Percentiles rank a stretch among this genome's conserved stretches.
Conservation (phyloP, 2,888 invertebrate genomes). For the Mellilla xanthometata region DNA sequence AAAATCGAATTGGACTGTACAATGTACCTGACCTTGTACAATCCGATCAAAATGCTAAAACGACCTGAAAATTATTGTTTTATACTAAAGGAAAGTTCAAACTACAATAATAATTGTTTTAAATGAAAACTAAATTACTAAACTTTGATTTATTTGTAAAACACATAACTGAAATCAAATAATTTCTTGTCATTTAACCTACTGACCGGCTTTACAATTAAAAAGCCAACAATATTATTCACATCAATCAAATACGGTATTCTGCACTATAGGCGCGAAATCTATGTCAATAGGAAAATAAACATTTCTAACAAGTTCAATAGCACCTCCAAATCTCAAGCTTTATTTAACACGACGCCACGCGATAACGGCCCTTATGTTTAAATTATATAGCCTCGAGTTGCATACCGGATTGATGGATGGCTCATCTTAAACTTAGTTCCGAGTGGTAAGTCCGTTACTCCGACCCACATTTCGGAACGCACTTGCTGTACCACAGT, state of each 20-base stretch:
- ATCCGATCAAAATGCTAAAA: too few relatives aligned
- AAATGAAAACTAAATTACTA: too few relatives aligned
- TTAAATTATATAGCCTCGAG: slow-evolving; percentile 21
- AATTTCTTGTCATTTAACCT: too few relatives aligned
- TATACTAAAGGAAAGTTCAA: too few relatives aligned
- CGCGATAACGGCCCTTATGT: slow-evolving; percentile 18
- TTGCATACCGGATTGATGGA: slow-evolving; percentile 20
- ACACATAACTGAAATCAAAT: too few relatives aligned
- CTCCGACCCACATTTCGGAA: slow-evolving; percentile 59
- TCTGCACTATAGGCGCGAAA: background rate
- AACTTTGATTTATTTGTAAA: too few relatives aligned
- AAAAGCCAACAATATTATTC: too few relatives aligned
- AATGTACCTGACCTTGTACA: too few relatives aligned
- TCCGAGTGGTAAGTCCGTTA: slow-evolving; percentile 56
- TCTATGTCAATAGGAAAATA: slow-evolving; percentile 8
- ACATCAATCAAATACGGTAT: slow-evolving; percentile 4
- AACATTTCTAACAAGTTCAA: slow-evolving; percentile 46
- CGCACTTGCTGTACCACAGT: slow-evolving; percentile 51
- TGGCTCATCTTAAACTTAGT: slow-evolving; percentile 31
- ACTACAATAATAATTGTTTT: too few relatives aligned
- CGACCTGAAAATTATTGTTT: too few relatives aligned
- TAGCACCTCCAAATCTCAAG: slow-evolving; percentile 32
- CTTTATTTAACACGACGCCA: slow-evolving; percentile 17
- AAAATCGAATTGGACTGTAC: too few relatives aligned
- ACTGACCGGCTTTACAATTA: too few relatives aligned